Evolutionary conservation across 2,888 invertebrate species (phyloP).

Genomic region (Protonemura montana): DNA sequence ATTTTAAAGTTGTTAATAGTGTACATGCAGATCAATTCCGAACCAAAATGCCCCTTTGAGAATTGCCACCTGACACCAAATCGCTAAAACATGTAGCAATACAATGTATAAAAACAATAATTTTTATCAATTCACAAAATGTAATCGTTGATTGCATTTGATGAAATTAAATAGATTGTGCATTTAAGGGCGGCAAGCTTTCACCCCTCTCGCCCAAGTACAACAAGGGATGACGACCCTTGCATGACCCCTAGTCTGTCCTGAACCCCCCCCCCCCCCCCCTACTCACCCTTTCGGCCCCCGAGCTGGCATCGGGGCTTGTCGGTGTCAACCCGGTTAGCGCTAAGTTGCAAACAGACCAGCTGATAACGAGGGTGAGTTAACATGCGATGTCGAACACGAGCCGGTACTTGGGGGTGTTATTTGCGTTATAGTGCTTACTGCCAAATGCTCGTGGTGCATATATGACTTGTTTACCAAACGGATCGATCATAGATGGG

Average conservation of each 20-base stretch:
- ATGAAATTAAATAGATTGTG: slow-evolving; percentile 17
- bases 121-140: background rate
- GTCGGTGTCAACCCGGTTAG: slow-evolving; percentile 26
- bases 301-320: slow-evolving; percentile 42
- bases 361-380: slow-evolving; percentile 24
- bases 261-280: background rate
- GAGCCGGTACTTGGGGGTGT: background rate
- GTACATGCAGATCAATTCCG: too few species aligned
- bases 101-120: background rate
- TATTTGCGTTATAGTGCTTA: background rate
- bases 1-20: too few species aligned
- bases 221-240: background rate
- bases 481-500: too few species aligned
- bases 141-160: background rate
- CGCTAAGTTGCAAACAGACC: background rate
- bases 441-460: too few species aligned
- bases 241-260: background rate
- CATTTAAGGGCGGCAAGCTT: background rate
- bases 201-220: background rate
- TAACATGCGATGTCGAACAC: background rate
- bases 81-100: too few species aligned
- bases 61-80: too few species aligned
- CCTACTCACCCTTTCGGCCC: background rate
- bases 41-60: too few species aligned
- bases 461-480: too few species aligned